Percentiles rank a stretch among this genome's conserved stretches.
Evolutionary conservation across 2,797 vertebrate species (phyloP).

Genomic region (Neosilurus hyrtlii): DNA sequence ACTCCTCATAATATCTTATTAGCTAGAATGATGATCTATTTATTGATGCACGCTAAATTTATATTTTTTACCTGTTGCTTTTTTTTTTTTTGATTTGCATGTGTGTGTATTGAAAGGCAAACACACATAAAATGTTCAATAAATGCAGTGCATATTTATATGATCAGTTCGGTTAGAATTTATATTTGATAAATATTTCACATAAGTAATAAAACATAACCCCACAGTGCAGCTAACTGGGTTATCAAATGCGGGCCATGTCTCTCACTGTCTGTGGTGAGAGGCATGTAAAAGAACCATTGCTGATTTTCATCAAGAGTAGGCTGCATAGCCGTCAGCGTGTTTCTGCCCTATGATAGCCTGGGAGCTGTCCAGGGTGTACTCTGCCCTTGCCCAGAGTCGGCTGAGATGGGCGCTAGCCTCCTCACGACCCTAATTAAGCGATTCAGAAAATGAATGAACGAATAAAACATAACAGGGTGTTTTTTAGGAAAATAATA

Average conservation of each 20-base stretch:
- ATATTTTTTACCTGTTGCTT: not conserved
- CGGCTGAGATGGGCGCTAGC: no score
- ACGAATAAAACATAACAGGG: not conserved
- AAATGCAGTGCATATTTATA: not conserved
- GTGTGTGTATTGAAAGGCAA: not conserved
- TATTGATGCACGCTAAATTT: not conserved
- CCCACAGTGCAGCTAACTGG: no score
- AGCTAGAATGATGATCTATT: not conserved
- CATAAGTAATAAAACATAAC: not conserved
- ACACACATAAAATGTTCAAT: not conserved
- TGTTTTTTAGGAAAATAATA: not conserved
- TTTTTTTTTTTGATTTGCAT: not conserved
- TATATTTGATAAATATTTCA: not conserved
- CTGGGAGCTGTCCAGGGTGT: no score
- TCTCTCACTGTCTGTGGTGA: no score
- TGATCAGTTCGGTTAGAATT: not conserved
- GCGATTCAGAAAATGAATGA: no score
- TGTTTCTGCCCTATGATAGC: no score
- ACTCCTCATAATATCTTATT: not conserved
- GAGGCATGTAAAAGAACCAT: no score
- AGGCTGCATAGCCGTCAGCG: no score
- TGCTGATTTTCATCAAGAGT: no score
- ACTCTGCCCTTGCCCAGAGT: no score
- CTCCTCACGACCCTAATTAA: no score
- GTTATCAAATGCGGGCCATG: no score